Evolutionary conservation across 2,113 vertebrate genomes (phyloP), one percentile per base, ranked within the genome.

Genomic region (Caretta caretta): DNA sequence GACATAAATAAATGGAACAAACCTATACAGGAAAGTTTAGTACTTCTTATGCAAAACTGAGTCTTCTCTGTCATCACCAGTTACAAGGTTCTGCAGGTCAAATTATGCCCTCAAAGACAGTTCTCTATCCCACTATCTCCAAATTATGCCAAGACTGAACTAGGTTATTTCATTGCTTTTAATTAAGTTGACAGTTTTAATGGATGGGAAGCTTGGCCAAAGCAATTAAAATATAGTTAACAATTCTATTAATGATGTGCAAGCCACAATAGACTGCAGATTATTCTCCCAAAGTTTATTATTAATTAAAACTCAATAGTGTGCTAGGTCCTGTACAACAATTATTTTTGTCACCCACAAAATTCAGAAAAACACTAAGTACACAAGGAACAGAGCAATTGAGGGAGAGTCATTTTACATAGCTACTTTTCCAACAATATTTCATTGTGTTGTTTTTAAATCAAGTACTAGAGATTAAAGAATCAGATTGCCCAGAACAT

Each of bases 401-500:
- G 72, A 86, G 88, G 80, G 84, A 84, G 88, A 9, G 92, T 90
- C 88, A 78, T 13, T 81, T 59, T 86, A n/a, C 3, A 9, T 35
- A 92, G 82, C 85, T 82, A 81, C 84, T 87, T 72, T 38, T 20
- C 87, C 90, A 92, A 54, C 88, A 50, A 12, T 56, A 1, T 62
- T n/a, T 86, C 38, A 86, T 46, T 49, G 90, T 56, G 49, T 62
- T 57, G 29, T 29, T 72, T 72, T 72, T 72, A 38, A 72, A 72
- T 20, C 17, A 24, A 48, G 56, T 92, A 87, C 56, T 1, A 84
- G 92, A 80, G 11, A 89, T 91, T 95, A 91, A 48, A 48, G 62
- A 90, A 85, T 17, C 50, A 1, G 79, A 84, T 84, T 1, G 0
- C 86, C 89, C 16, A 84, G 62, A 22, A 83, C 35, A 76, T 86